phyloP scores from a whole-genome alignment of 2,113 vertebrate species.

The Rallus limicola region DNA sequence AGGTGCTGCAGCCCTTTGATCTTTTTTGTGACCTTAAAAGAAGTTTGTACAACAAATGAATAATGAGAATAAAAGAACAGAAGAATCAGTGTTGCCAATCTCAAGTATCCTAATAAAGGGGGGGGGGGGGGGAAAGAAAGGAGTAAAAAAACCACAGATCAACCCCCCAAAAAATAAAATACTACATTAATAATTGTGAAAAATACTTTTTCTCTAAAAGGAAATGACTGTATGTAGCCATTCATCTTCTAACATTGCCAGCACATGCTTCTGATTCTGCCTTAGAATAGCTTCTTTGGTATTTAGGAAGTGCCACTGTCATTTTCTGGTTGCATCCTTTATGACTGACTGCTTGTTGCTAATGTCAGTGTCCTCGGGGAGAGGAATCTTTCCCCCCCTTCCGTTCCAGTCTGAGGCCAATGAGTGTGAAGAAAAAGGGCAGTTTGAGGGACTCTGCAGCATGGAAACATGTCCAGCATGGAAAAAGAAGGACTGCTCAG shows the following conservation, averaged over 20 bases:
- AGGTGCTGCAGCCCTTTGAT: too few relatives aligned
- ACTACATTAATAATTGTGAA: neutral
- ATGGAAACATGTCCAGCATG: neutral
- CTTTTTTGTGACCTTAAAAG: neutral
- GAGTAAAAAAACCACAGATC: neutral
- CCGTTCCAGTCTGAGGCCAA: neutral
- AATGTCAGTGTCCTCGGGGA: conserved; percentile 18
- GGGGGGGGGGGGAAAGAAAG: neutral
- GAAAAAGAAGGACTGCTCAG: neutral
- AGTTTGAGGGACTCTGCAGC: neutral
- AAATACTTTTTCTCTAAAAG: neutral
- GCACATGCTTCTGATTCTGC: neutral
- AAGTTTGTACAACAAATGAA: neutral
- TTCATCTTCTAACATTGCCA: neutral
- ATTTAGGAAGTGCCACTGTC: neutral
- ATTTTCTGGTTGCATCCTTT: neutral
- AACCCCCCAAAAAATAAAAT: neutral
- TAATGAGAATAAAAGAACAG: neutral
- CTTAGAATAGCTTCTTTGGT: neutral
- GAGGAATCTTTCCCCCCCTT: neutral
- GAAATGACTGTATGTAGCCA: neutral
- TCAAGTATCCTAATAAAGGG: neutral
- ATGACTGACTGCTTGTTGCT: conserved; percentile 39
- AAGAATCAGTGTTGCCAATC: neutral
- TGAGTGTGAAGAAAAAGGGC: neutral